Base-by-base conservation (phyloP, 2,888 invertebrate genomes). In the Drosophila formosana region DNA sequence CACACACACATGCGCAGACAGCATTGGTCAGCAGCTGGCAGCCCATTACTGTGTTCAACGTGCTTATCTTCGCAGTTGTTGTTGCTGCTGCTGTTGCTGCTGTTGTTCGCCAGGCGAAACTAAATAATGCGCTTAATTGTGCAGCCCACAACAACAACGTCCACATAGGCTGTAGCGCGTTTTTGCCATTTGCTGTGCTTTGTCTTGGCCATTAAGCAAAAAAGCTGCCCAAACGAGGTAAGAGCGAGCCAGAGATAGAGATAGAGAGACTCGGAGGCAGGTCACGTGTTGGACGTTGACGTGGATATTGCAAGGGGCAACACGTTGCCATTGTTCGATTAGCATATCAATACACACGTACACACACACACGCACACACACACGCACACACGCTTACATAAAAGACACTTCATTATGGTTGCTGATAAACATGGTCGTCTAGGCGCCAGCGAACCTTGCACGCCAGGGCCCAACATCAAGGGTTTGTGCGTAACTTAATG, bases 111-210 rank as follows among this genome's bases (percentile, higher is more conserved):
- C 58, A 63, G 75, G 65, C 46, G 50, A 72, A 72, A 72, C 80
- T 81, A 82, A 81, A 89, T 88, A 89, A 87, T 85, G 87, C 80
- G 81, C 86, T 83, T 88, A 85, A 90, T 89, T 85, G 88, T 80
- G 88, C 85, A 75, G 66, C 78, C 86, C 77, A 26, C 46, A 52
- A 5, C n/a, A 52, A 23, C n/a, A 30, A 30, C 6, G 7, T 2
- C 28, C 30, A 30, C 55, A 62, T 41, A 53, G 25, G 51, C 43
- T 28, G 30, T 57, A 32, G 64, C 80, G 62, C 77, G 75, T 82
- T 88, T 85, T 82, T 72, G 72, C 88, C 74, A 82, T 82, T 78
- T 80, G 68, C 73, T 63, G 52, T 73, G 81, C 84, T 70, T 82
- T 84, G 84, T 83, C 84, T 86, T 86, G 66, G 78, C 78, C 84